Percentiles rank a stretch among this genome's conserved stretches.
Conservation (phyloP, 2,888 invertebrate genomes). For the Ectemnius cavifrons region DNA sequence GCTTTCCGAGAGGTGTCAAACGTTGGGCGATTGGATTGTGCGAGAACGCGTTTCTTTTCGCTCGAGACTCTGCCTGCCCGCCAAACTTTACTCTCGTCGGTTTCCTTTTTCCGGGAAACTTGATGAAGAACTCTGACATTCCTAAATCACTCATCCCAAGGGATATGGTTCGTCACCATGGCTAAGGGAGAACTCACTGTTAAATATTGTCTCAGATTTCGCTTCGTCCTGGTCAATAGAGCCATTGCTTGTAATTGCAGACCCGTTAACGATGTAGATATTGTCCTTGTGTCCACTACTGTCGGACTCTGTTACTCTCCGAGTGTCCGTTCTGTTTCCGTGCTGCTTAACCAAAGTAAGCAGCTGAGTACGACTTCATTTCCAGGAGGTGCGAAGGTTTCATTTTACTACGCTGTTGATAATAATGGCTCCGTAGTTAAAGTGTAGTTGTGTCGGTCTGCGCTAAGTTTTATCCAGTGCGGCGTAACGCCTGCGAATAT, state of each 20-base stretch:
- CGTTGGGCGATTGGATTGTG: constrained; percentile 42
- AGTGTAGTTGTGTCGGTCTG: no score
- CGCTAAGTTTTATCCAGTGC: not conserved
- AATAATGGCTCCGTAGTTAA: no score
- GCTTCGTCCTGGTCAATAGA: no score
- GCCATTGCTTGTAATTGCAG: no score
- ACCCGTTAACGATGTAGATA: no score
- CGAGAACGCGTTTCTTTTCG: constrained; percentile 2
- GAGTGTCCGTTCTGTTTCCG: no score
- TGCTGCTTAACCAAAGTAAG: no score
- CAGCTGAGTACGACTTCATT: no score
- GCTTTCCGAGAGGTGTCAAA: constrained; percentile 52
- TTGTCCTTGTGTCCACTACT: no score
- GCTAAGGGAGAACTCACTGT: not conserved
- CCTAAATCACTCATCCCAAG: constrained; percentile 1
- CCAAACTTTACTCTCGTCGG: constrained; percentile 20
- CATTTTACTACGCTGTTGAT: no score
- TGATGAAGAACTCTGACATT: constrained; percentile 19
- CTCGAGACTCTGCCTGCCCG: not conserved
- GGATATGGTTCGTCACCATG: not conserved
- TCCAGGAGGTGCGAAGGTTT: no score
- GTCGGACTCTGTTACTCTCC: no score
- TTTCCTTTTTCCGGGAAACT: constrained; percentile 32
- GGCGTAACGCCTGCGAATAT: not conserved
- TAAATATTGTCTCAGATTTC: not conserved